Evolutionary conservation across 2,797 vertebrate species (phyloP), one percentile per base, ranked within the genome.

Genomic region (Neosilurus mollespiculum): DNA sequence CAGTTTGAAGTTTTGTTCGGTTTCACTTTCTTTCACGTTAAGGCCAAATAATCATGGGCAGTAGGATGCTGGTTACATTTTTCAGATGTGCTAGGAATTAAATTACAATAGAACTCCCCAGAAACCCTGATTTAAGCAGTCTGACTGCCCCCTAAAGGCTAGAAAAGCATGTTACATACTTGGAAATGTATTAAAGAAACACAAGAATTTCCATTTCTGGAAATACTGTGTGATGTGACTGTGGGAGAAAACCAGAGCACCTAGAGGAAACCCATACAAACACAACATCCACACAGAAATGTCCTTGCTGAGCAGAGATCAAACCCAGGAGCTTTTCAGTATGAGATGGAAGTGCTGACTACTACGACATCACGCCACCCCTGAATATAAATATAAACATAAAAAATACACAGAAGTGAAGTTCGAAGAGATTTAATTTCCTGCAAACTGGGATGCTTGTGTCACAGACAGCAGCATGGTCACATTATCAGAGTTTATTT

Each of bases 91-190:
- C 30, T 3, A 24, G 26, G 9, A 76, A 4, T 58, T 20, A 1
- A 72, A 71, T 37, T 18, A 37, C 18, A 76, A 53, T 67, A 2
- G 7, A 49, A 3, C 20, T 15, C 15, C 24, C 2, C 1, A 37
- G 10, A 14, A 76, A 1, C 20, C 56, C 11, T 43, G 58, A 43
- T 84, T 24, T 85, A 91, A 88, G 90, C 81, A 85, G 81, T 88
- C 89, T 84, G 82, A 88, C 82, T 90, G 93, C 91, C 66, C 91
- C 91, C 94, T 95, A 86, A 86, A 94, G 94, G 92, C 15, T 61
- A 54, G 10, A 34, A 37, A 58, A 22, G 11, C 8, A 62, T 16
- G 49, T 70, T 62, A 49, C 83, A 54, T 18, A 26, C 71, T 53
- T 51, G 22, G 14, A 54, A 58, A 58, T n/a, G 15, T 14, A 70